Base-by-base conservation (phyloP, 35 echinoderm and acorn worm genomes). In the Ptychodera flava region DNA sequence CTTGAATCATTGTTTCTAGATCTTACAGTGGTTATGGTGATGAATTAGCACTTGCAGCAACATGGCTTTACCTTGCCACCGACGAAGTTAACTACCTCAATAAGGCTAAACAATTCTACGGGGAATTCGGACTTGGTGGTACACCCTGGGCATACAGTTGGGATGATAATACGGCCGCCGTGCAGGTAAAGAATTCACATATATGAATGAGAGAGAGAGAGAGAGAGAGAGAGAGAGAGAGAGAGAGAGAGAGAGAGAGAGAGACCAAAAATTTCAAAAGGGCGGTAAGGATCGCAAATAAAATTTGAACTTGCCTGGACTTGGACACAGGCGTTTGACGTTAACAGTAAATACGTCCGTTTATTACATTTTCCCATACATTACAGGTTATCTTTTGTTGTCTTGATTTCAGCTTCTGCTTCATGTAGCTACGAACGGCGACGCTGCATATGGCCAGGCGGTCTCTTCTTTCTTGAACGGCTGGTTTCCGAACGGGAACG, bases 151-250 rank as follows among this genome's bases (percentile, higher is more conserved):
- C 93, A 15, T 90, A 87, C 37, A 78, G 34, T 27, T 95, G 93
- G 93, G 93, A 95, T 36, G 90, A 92, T 45, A 95, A 92, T 77
- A 85, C 45, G 15, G 87, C 93, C 15, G 90, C 86, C 16, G 38
- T 90, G 15, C 90, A 92, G 90, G 93, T 95, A 30, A 36, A 29
- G 36, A 31, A 16, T 0, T 1, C 52, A 28, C 32, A 0, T 38
- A 28, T 52, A 1, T 84, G 16, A 81, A 14, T 28, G 31, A 31
- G 79, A 28, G 16, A 81, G 12, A 22, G 16, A 22, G 14, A 81
- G 16, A 15, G 14, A 15, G 15, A 15, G 14, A 81, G 16, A 81
- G 16, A 15, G 14, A 31, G 15, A 81, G 16, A 15, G 14, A 32
- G 15, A 15, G 12, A 81, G 31, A 22, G 16, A 16, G 16, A 22